Percentiles rank a stretch among this genome's conserved stretches.
phyloP scores from a whole-genome alignment of 1,140 invertebrate species.

The Panagrolaimus sp. region DNA sequence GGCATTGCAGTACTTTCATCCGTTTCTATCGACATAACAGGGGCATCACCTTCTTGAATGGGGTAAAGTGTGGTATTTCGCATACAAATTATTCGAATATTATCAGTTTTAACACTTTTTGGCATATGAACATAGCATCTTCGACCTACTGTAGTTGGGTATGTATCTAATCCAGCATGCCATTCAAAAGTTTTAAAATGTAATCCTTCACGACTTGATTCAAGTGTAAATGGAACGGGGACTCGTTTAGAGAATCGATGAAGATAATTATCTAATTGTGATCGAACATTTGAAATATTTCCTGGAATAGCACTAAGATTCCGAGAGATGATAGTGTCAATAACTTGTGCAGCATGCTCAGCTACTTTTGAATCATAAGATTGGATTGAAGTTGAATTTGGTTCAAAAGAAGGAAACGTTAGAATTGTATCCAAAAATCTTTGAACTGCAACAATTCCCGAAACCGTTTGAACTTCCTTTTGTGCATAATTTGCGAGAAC shows the following conservation, averaged over 20 bases:
- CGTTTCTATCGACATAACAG: slow-evolving; percentile 22
- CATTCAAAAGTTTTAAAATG: slow-evolving; percentile 30
- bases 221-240: slow-evolving; percentile 35
- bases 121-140: slow-evolving; percentile 26
- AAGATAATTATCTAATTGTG: slow-evolving; percentile 23
- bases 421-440: slow-evolving; percentile 36
- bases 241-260: slow-evolving; percentile 31
- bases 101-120: slow-evolving; percentile 17
- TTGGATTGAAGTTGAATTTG: slow-evolving; percentile 19
- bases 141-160: slow-evolving; percentile 21
- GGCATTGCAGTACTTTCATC: slow-evolving; percentile 8
- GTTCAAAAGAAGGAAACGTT: slow-evolving; percentile 37
- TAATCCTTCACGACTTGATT: slow-evolving; percentile 29
- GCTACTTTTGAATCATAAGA: slow-evolving; percentile 48
- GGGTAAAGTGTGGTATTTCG: slow-evolving; percentile 29
- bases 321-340: slow-evolving; percentile 27
- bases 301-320: slow-evolving; percentile 35
- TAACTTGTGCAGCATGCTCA: slow-evolving; percentile 42
- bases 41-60: slow-evolving; percentile 24
- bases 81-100: slow-evolving; percentile 18
- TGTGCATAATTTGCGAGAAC: slow-evolving; percentile 45
- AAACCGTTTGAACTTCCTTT: slow-evolving; percentile 37
- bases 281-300: slow-evolving; percentile 27
- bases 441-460: slow-evolving; percentile 41
- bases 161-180: slow-evolving; percentile 26